Base-by-base conservation (phyloP, 1,140 invertebrate species). In the Penaeus indicus region DNA sequence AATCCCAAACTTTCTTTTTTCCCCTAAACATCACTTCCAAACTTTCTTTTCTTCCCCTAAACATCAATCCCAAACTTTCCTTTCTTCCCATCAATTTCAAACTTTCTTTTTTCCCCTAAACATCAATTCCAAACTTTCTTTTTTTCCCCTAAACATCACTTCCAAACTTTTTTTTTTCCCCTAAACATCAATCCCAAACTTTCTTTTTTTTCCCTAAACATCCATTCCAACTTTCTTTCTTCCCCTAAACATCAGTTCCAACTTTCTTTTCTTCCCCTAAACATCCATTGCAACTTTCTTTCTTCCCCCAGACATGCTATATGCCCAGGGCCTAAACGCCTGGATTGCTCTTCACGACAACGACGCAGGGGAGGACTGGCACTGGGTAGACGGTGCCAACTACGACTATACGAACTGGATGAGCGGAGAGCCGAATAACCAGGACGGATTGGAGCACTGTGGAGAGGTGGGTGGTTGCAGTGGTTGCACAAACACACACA, bases 321-420 rank as follows among this genome's bases (percentile, higher is more conserved):
- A 4, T 7, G 21, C 5, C 21, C n/a, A 27, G 32, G 10, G 25
- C 21, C 16, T 10, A 27, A 47, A 80, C 77, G 61, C 16, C 8
- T 80, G 86, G 86, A n/a, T 88, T 13, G 86, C 80, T 16, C 80
- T 88, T 5, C 86, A 72, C 13, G 86, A 82, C n/a, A 64, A 88
- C 86, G 47, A 82, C 80, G 27, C 62, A 5, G 86, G 86, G 1
- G 38, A 61, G 1, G 27, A 75, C 38, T 83, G 80, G 86, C 78
- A 77, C 79, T 88, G 86, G 86, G n/a, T 18, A 4, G 86, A 88
- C 47, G 86, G 86, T 18, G 27, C 80, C 25, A 25, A 42, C 8
- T 21, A 47, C 10, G 27, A 21, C 47, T 88, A 72, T 42, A 69
- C 32, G 3, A 88, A 88, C 80, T 88, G 86, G 86, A 22, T 25